Conservation (phyloP, 92 coral and sea anemone species). For the Porites divaricata region DNA sequence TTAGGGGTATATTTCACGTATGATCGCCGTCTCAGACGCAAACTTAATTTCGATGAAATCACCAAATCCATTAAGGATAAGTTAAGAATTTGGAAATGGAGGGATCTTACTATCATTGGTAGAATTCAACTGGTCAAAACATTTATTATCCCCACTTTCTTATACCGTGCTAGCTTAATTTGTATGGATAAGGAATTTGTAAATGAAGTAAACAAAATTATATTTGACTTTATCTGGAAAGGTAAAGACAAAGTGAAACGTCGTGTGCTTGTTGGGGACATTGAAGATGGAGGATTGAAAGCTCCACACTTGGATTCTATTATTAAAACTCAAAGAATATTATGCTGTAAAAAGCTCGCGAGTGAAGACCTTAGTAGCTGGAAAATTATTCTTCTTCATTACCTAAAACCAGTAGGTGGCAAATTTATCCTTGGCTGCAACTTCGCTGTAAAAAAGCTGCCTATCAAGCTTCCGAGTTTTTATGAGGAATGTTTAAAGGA, state of each 20-base stretch:
- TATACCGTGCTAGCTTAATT: conserved; percentile 24
- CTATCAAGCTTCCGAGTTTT: no score
- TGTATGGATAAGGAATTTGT: conserved; percentile 6
- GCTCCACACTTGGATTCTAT: no score
- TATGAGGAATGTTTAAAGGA: no score
- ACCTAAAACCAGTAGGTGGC: no score
- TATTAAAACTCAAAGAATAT: no score
- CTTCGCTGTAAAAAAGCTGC: no score
- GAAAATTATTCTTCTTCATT: no score
- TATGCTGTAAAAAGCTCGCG: no score
- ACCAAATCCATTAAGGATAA: conserved; percentile 11
- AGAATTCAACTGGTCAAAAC: conserved; percentile 37
- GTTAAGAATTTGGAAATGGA: conserved; percentile 24
- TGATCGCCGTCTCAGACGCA: background rate
- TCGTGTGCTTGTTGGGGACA: background rate
- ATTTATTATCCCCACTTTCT: conserved; percentile 14
- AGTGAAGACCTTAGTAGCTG: no score
- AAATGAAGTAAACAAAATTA: conserved; percentile 11
- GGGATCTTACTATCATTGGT: conserved; percentile 28
- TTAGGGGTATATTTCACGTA: conserved; percentile 30
- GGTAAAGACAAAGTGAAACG: conserved; percentile 29
- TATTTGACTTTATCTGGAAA: conserved; percentile 27
- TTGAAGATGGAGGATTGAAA: conserved; percentile 29
- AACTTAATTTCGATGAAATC: conserved; percentile 6
- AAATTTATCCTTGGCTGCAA: no score